Conservation (phyloP, 2,888 invertebrate species). For the Drosophila kuntzei region DNA sequence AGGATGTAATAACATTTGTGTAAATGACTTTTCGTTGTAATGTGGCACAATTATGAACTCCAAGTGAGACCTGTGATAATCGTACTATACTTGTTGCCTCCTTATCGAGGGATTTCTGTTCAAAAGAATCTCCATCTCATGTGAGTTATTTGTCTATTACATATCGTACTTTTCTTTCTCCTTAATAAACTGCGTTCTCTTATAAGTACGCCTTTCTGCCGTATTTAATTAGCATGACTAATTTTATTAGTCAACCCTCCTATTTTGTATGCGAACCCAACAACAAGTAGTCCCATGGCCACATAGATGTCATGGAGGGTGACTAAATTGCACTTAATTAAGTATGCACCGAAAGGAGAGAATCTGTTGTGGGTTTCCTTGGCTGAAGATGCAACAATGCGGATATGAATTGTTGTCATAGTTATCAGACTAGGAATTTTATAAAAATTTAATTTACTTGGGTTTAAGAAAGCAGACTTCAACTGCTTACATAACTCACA, state of each 20-base stretch:
- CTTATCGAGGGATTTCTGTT: not conserved
- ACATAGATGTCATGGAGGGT: not conserved
- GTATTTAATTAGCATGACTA: conserved; percentile 15
- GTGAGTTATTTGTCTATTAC: not conserved
- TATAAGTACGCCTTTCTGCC: not conserved
- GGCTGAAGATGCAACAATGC: not conserved
- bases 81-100: not conserved
- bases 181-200: not conserved
- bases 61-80: not conserved
- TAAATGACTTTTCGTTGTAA: not conserved
- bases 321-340: conserved; percentile 19
- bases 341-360: conserved; percentile 1
- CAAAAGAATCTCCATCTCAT: not conserved
- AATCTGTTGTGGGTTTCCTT: not conserved
- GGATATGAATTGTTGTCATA: conserved; percentile 1
- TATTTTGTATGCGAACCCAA: not conserved
- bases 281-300: not conserved
- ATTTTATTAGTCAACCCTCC: conserved; percentile 1
- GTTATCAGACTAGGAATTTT: not conserved
- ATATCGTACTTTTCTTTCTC: not conserved
- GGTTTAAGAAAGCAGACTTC: not conserved
- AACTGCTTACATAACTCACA: not conserved
- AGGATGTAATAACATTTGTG: conserved; percentile 1
- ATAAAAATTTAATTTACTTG: not conserved
- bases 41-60: not conserved